Evolutionary conservation across 1,140 invertebrate genomes (phyloP), one percentile per base, ranked within the genome.

Genomic region (Trypoxylus dichotomus): DNA sequence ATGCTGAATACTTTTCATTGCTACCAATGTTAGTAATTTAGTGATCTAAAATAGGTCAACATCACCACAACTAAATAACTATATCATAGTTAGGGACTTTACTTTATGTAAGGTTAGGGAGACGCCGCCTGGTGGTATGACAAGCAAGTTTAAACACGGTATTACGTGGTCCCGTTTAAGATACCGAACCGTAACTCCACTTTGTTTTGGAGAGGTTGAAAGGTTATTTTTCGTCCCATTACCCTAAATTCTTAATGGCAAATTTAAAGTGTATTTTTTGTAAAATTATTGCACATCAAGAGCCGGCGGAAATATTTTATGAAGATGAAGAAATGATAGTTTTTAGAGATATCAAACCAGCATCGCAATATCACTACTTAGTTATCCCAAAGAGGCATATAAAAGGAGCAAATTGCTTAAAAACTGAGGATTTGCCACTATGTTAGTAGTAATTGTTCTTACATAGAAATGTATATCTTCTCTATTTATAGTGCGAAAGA

Each of bases 341-440:
- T 37, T 96, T 97, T 83, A 90, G 90, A 76, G 96, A 97, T 84
- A 96, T 96, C 42, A 91, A 91, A 84, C 96, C 96, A 19, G 95
- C 92, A 0, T 90, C 94, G 0, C 89, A 89, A 21, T 91, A 94
- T 87, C 96, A 98, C 86, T 93, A 93, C 84, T 89, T 97, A 47
- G 91, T 94, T 54, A 88, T 96, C 29, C 91, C 96, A 0, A 95
- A 93, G 84, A 85, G 87, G 21, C 96, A 97, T 86, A 92, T 95
- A 73, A 86, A 87, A 60, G 93, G 94, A 88, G 90, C 91, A 0
- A 95, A 94, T 84, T 81, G 83, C 27, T 88, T 97, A 24, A 89
- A 86, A 24, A 79, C 87, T n/a, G 85, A 89, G 19, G 89, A 97
- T 84, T 90, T 91, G 77, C 85, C 87, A 19, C 83, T 96, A 80